phyloP scores from a whole-genome alignment of 2,888 invertebrate genomes.

The Emesis furor region DNA sequence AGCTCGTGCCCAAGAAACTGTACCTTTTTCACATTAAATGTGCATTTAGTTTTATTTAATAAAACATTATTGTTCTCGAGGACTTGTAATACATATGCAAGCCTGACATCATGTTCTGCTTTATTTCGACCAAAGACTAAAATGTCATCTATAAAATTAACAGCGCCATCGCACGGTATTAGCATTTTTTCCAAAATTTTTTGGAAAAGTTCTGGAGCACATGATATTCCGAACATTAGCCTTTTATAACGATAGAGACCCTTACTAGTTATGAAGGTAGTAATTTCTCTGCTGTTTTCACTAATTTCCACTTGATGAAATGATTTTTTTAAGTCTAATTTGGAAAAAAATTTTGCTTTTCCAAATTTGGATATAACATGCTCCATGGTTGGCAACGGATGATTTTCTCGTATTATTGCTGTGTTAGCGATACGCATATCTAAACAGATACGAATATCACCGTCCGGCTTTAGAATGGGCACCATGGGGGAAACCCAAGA shows the following conservation, averaged over 20 bases:
- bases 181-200: slow-evolving; percentile 72
- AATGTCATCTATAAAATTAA: slow-evolving; percentile 76
- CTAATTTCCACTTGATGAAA: slow-evolving; percentile 69
- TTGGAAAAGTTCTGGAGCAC: slow-evolving; percentile 72
- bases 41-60: slow-evolving; percentile 65
- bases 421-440: too few species aligned
- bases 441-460: too few species aligned
- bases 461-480: too few species aligned
- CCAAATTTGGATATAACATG: too few species aligned
- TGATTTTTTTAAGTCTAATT: too few species aligned
- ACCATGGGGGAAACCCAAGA: too few species aligned
- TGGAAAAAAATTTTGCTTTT: too few species aligned
- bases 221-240: slow-evolving; percentile 80
- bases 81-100: slow-evolving; percentile 52
- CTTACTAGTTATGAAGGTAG: slow-evolving; percentile 78
- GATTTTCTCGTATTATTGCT: too few species aligned
- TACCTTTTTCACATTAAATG: slow-evolving; percentile 73
- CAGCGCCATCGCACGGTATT: slow-evolving; percentile 65
- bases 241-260: slow-evolving; percentile 82
- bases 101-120: slow-evolving; percentile 59
- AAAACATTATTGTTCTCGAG: slow-evolving; percentile 66
- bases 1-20: slow-evolving; percentile 61
- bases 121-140: slow-evolving; percentile 58
- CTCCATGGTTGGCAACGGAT: too few species aligned
- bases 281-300: slow-evolving; percentile 77